These are phyloP conservation scores for Ceyx cyanopectus DNA, from an alignment of 2,113 vertebrate species.

Conservation along the genomic window DNA sequence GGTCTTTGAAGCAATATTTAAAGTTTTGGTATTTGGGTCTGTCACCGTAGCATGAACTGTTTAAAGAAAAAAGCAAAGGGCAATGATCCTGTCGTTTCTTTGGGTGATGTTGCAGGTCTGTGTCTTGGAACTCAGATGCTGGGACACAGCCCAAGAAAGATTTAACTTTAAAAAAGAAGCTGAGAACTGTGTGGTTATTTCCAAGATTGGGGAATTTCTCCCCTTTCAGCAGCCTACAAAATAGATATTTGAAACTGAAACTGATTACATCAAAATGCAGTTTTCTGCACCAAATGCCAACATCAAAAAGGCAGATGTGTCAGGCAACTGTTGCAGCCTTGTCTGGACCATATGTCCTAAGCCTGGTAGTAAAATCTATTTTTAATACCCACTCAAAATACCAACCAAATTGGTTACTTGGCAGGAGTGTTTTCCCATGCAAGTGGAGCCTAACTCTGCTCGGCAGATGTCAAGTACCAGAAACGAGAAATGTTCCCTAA, in stretches of 20 bases:
- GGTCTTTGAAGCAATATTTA: not conserved
- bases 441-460: not conserved
- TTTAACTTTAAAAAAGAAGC: not conserved
- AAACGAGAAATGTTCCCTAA: not conserved
- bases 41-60: fast-evolving
- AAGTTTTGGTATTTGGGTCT: not conserved
- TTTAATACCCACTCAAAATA: not conserved
- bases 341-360: not conserved
- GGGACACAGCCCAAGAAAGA: not conserved
- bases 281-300: not conserved
- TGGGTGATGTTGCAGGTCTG: not conserved
- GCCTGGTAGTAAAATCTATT: not conserved
- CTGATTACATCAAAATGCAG: not conserved
- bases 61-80: not conserved
- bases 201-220: not conserved
- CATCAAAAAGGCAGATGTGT: not conserved
- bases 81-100: not conserved
- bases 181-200: not conserved
- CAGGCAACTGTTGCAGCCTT: not conserved
- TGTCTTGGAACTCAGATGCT: not conserved
- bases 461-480: fast-evolving
- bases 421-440: not conserved
- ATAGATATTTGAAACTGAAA: fast-evolving
- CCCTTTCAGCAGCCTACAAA: not conserved
- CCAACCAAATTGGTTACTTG: not conserved